Conservation (phyloP, 2,113 vertebrate genomes). For the Thalassoma bifasciatum region DNA sequence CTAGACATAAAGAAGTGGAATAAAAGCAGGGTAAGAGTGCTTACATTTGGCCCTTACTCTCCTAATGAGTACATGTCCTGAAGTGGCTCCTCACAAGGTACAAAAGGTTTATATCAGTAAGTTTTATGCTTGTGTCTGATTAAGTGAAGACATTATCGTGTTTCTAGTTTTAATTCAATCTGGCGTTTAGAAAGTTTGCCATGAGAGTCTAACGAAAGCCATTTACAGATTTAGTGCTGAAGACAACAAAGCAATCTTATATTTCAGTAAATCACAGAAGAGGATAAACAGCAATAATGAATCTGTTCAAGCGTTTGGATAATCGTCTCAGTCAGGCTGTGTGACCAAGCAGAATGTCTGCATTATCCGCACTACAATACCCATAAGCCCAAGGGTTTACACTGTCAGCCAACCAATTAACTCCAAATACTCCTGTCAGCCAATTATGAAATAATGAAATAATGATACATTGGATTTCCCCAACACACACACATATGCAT, state of each 20-base stretch:
- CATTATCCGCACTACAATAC: conserved; percentile 73
- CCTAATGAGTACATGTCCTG: too few species aligned
- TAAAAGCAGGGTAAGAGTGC: too few species aligned
- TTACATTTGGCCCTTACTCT: too few species aligned
- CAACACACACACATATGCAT: conserved; percentile 17
- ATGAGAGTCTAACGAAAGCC: background rate
- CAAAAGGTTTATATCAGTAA: too few species aligned
- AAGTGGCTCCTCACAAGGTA: too few species aligned
- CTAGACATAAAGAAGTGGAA: too few species aligned
- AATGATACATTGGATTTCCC: conserved; percentile 64
- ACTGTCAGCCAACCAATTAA: conserved; percentile 74
- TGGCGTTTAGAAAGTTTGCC: background rate
- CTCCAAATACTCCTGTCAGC: conserved; percentile 69
- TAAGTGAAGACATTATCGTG: too few species aligned
- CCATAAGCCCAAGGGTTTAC: conserved; percentile 74
- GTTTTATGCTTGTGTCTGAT: too few species aligned
- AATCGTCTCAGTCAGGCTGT: conserved; percentile 55
- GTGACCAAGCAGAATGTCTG: conserved; percentile 63
- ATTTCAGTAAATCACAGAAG: conserved; percentile 11
- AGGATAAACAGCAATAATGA: conserved; percentile 14
- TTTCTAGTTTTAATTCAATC: too few species aligned
- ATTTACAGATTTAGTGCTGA: background rate
- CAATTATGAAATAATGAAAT: conserved; percentile 67
- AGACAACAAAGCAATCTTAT: background rate
- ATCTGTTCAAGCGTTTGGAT: conserved; percentile 50